Base-by-base conservation (phyloP, 2,113 vertebrate species). In the Sapajus apella region DNA sequence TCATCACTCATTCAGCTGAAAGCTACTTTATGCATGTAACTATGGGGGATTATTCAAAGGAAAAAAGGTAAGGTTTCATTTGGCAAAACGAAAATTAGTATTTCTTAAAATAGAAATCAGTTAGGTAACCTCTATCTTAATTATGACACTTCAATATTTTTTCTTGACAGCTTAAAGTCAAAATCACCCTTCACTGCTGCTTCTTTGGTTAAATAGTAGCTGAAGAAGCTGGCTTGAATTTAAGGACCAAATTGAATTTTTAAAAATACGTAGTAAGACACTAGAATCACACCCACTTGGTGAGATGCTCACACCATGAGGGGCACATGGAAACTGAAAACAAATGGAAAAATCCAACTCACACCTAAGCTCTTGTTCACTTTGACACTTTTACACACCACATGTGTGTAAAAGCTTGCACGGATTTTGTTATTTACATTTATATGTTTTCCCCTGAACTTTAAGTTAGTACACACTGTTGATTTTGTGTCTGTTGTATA, bases 71-170 rank as follows among this genome's bases (percentile, higher is more conserved):
- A 95, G 52, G 58, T 64, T 66, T 82, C 61, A 90, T 92, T 88
- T 50, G 56, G 90, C 75, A 97, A 93, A 96, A 82, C 80, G 55
- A 94, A 95, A 95, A 96, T 90, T 90, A 95, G 23, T 91, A 95
- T 64, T 92, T 95, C 90, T 97, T 97, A 96, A 98, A 97, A 96
- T 83, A 97, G 93, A 95, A n/a, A 95, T 84, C 81, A 72, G 80
- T 95, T 93, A 95, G 86, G 91, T 96, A 96, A 96, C 97, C 81
- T 47, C 35, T 82, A 52, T 93, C 93, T 96, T 97, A 95, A 96
- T 90, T 94, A 93, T 84, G 94, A 95, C 91, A 95, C 87, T 87
- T 96, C 93, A 76, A 12, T 79, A 87, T 95, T 88, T 93, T 76
- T 95, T 93, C 90, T 87, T 97, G 96, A 97, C 95, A 97, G 83